Evolutionary conservation across 1,140 invertebrate species (phyloP).

Genomic region (Galleria mellonella): DNA sequence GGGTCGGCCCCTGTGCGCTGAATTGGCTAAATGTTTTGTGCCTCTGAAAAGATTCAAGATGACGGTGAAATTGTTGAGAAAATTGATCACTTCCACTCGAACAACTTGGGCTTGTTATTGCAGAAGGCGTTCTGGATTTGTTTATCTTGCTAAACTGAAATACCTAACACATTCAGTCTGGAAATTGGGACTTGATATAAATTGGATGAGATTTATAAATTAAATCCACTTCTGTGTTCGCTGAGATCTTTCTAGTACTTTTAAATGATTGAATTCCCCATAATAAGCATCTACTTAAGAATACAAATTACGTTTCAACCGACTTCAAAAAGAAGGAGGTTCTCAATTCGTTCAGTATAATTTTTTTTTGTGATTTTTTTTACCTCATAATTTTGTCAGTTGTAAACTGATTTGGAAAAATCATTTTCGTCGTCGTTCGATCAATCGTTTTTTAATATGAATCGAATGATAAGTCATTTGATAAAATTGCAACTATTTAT

Average conservation of each 20-base stretch:
- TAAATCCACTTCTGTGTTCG: background rate
- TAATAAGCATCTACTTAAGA: no score
- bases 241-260: background rate
- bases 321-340: no score
- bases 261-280: no score
- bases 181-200: background rate
- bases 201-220: conserved; percentile 1
- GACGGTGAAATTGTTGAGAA: conserved; percentile 68
- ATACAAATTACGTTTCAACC: no score
- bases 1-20: conserved; percentile 49
- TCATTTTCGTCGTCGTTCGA: no score
- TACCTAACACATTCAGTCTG: conserved; percentile 1
- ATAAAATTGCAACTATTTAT: no score
- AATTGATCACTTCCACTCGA: conserved; percentile 67
- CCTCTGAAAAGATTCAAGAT: conserved; percentile 64
- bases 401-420: no score
- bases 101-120: conserved; percentile 45
- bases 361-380: no score
- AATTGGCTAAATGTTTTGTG: conserved; percentile 72
- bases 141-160: conserved; percentile 12
- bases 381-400: no score
- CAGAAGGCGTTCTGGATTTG: conserved; percentile 20
- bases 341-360: no score
- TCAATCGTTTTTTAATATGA: no score
- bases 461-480: no score